Evolutionary conservation across 2,797 vertebrate genomes (phyloP), one percentile per base, ranked within the genome.

Genomic region (Arctocebus calabarensis): DNA sequence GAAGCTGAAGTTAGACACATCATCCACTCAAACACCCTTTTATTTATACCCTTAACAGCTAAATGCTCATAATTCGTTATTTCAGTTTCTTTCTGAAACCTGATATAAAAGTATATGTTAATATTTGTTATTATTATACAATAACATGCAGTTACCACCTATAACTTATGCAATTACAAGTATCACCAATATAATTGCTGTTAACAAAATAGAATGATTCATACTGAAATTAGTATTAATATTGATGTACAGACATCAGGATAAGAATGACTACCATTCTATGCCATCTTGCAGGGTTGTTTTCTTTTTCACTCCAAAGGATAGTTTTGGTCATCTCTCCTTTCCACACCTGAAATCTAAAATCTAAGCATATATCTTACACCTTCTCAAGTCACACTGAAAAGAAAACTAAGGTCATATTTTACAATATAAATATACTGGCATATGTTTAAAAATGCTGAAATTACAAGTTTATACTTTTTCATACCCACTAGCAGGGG

Each of bases 41-140:
- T 92, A 73, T 92, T 88, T 84, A 90, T 19, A 92, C 25, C 14
- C 19, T 64, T 79, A 70, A 45, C 78, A 92, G 37, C 37, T 95
- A 73, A 45, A 64, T 1, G n/a, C 29, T 90, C 62, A 75, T 22
- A 64, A 85, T 59, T 78, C 83, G 79, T 74, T 71, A 70, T 34
- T 78, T 96, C 27, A 10, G 5, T 94, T 95, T 84, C 48, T 88
- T 95, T 83, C n/a, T 71, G n/a, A 92, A 96, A 92, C 7, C 77
- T 70, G 19, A 91, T 52, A 91, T 45, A 85, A 94, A 94, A 77
- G 75, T 93, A 88, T 52, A 29, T 71, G 94, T 93, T 71, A 86
- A 88, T 62, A 66, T 59, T 78, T 88, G 81, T 87, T 84, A 43
- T 45, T 81, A 74, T 70, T 70, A 88, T 68, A n/a, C 29, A 83